These are phyloP conservation scores for Synaphobranchus kaupii DNA, from an alignment of 2,797 vertebrate species.

Conservation along the genomic window DNA sequence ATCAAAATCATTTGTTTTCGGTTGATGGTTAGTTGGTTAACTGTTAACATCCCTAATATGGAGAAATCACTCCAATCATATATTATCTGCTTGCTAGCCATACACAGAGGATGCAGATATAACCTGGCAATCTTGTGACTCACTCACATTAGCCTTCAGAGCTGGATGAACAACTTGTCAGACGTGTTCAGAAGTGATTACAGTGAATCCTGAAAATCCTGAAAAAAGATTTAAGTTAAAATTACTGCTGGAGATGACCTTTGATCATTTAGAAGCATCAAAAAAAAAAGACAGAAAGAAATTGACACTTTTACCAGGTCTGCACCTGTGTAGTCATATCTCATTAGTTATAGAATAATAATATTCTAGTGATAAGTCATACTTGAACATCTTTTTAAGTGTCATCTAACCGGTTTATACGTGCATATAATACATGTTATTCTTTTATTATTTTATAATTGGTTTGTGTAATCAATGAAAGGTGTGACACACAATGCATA, in stretches of 20 bases:
- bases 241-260: neutral
- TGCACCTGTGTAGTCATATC: neutral
- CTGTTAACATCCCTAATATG: too few species aligned
- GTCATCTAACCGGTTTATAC: neutral
- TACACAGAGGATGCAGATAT: neutral
- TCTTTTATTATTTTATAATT: neutral
- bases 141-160: neutral
- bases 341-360: neutral
- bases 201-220: neutral
- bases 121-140: neutral
- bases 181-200: neutral
- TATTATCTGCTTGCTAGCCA: neutral
- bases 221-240: neutral
- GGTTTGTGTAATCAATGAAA: neutral
- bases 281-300: neutral
- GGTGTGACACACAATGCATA: neutral
- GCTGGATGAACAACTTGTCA: neutral
- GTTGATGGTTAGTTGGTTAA: too few species aligned
- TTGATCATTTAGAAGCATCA: neutral
- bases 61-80: neutral
- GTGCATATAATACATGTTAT: neutral
- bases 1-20: too few species aligned
- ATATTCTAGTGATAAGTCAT: neutral
- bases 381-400: too few species aligned
- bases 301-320: neutral